Evolutionary conservation across 2,888 invertebrate species (phyloP).

Genomic region (Lycocerus yunnanus): DNA sequence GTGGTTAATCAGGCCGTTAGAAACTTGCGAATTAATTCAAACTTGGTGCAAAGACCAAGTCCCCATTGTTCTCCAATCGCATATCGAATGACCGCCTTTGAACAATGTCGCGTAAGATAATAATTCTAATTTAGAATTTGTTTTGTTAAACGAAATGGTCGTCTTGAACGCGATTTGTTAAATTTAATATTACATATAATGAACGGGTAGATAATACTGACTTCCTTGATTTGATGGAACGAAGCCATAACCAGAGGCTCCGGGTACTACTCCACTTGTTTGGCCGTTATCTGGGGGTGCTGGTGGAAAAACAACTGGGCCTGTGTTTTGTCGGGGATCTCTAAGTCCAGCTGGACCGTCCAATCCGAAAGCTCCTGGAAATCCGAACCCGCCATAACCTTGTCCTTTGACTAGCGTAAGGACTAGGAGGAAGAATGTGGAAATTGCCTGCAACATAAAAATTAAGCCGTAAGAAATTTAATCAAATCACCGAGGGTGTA

Average conservation of each 20-base stretch:
- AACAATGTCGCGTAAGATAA: constrained; percentile 41
- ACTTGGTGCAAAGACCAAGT: constrained; percentile 39
- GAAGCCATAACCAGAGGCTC: constrained; percentile 85
- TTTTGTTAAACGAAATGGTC: not conserved
- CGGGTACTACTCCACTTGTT: constrained; percentile 80
- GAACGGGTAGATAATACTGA: constrained; percentile 38
- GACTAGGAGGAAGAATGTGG: constrained; percentile 39
- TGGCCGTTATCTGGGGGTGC: constrained; percentile 68
- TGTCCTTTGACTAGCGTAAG: constrained; percentile 51
- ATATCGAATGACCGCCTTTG: constrained; percentile 47
- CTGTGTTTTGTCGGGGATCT: constrained; percentile 68
- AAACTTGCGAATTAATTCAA: constrained; percentile 45
- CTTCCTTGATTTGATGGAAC: constrained; percentile 75
- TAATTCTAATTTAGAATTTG: constrained; percentile 10
- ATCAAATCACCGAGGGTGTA: not conserved
- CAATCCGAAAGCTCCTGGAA: constrained; percentile 53
- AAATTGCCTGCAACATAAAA: constrained; percentile 12
- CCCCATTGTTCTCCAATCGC: constrained; percentile 37
- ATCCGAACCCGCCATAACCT: constrained; percentile 35
- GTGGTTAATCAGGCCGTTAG: constrained; percentile 45
- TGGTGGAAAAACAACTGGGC: constrained; percentile 80
- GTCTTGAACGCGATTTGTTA: not conserved
- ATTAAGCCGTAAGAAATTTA: not conserved
- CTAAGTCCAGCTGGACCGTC: constrained; percentile 58
- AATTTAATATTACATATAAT: not conserved